Conservation (phyloP, 2,113 vertebrate genomes). For the Ceratotherium simum region DNA sequence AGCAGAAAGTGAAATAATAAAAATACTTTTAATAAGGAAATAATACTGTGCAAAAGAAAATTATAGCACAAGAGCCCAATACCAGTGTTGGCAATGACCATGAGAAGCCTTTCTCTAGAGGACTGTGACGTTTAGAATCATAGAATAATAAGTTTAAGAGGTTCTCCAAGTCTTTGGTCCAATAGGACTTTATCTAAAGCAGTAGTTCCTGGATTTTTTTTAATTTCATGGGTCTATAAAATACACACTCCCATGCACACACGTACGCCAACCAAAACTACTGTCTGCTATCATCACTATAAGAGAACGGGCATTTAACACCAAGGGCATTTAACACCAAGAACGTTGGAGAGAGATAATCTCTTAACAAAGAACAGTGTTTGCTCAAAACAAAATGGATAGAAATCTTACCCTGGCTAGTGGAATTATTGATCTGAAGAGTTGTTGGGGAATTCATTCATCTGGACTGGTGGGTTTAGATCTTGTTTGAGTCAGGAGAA, state of each 20-base stretch:
- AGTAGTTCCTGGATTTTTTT: background rate
- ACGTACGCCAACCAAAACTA: background rate
- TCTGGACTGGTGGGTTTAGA: background rate
- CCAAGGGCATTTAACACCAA: background rate
- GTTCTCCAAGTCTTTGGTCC: background rate
- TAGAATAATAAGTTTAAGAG: background rate
- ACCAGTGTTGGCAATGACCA: background rate
- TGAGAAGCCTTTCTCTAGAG: background rate
- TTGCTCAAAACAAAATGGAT: conserved; percentile 34
- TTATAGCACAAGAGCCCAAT: background rate
- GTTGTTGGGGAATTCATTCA: background rate
- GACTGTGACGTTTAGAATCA: background rate
- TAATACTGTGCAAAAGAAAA: conserved; percentile 18
- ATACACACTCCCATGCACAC: background rate
- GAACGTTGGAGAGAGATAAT: background rate
- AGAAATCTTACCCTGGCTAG: background rate
- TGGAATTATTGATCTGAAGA: conserved; percentile 1
- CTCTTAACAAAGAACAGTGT: conserved; percentile 12
- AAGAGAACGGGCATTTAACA: background rate
- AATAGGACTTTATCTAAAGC: conserved; percentile 42
- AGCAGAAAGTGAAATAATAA: conserved; percentile 33
- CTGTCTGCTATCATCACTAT: background rate
- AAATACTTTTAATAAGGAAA: conserved; percentile 39
- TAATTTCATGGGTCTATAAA: background rate
- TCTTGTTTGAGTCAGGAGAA: background rate